Evolutionary conservation across 2,797 vertebrate species (phyloP), one percentile per base, ranked within the genome.

Genomic region (Sylvia borin): DNA sequence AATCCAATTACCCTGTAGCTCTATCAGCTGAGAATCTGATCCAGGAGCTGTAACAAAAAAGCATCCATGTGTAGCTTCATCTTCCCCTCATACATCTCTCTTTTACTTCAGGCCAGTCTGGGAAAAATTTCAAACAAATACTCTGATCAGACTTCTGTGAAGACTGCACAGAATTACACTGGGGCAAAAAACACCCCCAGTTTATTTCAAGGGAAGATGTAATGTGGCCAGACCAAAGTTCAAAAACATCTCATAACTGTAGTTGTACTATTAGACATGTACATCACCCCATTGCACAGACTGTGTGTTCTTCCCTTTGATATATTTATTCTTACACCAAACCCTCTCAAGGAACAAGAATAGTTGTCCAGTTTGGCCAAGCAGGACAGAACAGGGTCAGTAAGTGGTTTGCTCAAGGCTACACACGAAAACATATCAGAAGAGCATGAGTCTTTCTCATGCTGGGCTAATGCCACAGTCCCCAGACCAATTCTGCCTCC

Each of bases 171-270:
- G 64, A 93, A 76, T 54, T 25, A 68, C 50, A 40, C 16, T 64
- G 15, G 48, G 36, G 26, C 19, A 72, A 64, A 62, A 77, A 36
- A 0, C 3, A 6, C 0, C 26, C 4, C 0, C 29, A 16, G 13
- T 73, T 85, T 81, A 64, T 74, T 90, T 91, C 42, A 62, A 78
- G 16, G 53, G 26, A 81, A 42, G 11, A 17, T 32, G 4, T 43
- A 27, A 85, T 21, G 14, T n/a, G 34, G 54, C 78, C 27, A 48
- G 34, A 79, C 8, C 48, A 60, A 72, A 94, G 48, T 72, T 74
- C 1, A 53, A 36, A 78, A 86, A 31, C 7, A 27, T 14, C 14
- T 87, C 16, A 1, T 42, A 57, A 16, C 15, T 70, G 4, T 67
- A 65, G 60, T 26, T 73, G 40, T 73, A 24, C 26, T 29, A 6